phyloP scores from a whole-genome alignment of 1,140 invertebrate genomes.

The Caenorhabditis remanei region DNA sequence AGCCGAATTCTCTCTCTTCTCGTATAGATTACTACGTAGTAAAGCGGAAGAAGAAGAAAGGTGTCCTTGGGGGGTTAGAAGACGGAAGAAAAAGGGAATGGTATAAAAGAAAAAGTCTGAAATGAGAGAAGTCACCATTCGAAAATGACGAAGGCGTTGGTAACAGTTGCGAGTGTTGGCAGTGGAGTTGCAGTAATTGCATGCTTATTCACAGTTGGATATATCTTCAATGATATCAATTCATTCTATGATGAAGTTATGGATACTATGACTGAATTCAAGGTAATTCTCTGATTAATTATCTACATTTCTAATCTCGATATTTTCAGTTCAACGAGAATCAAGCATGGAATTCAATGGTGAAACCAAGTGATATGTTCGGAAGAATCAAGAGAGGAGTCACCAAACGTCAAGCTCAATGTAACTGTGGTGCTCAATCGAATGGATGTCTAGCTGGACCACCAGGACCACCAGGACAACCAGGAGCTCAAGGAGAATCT shows the following conservation, averaged over 20 bases:
- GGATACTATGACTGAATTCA: conserved; percentile 61
- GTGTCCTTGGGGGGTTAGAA: neutral
- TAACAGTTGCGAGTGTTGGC: conserved; percentile 42
- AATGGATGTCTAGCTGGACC: conserved; percentile 60
- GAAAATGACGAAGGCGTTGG: conserved; percentile 40
- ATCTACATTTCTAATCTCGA: neutral
- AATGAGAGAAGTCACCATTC: conserved; percentile 16
- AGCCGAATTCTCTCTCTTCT: neutral
- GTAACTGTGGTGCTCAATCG: conserved; percentile 53
- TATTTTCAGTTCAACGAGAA: conserved; percentile 29
- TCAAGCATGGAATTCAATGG: conserved; percentile 53
- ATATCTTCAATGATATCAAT: conserved; percentile 65
- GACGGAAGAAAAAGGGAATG: neutral
- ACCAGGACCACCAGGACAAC: conserved; percentile 61
- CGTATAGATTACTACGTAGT: neutral
- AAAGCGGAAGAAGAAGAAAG: neutral
- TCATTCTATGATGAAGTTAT: conserved; percentile 63
- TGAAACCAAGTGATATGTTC: conserved; percentile 7
- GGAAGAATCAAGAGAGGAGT: neutral
- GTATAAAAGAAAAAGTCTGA: neutral
- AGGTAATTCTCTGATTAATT: neutral
- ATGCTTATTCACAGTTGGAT: conserved; percentile 54
- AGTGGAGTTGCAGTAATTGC: conserved; percentile 61
- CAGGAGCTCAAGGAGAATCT: conserved; percentile 57
- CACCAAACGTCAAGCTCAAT: conserved; percentile 58